phyloP scores from a whole-genome alignment of 2,888 invertebrate species.

The Acronicta leporina region DNA sequence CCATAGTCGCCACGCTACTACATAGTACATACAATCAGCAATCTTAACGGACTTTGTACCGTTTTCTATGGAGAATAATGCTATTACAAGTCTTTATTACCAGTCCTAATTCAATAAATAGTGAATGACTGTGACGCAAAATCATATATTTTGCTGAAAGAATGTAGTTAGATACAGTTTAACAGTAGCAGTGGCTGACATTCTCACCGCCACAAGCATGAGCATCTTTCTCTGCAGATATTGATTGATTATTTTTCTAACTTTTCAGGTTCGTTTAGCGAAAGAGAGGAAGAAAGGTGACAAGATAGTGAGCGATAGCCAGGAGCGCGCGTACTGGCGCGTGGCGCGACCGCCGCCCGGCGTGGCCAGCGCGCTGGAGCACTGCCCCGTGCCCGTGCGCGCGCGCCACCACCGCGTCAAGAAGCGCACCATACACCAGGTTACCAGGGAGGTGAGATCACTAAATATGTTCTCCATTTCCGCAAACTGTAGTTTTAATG shows the following conservation, averaged over 20 bases:
- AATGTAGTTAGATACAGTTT: too few relatives aligned
- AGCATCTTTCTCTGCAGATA: too few relatives aligned
- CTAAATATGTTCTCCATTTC: not conserved
- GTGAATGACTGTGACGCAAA: too few relatives aligned
- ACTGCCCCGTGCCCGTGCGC: conserved; percentile 94
- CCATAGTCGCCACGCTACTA: too few relatives aligned
- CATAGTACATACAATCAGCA: too few relatives aligned
- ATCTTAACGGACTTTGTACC: too few relatives aligned
- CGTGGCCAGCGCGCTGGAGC: conserved; percentile 94
- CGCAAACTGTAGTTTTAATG: not conserved
- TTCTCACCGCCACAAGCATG: too few relatives aligned
- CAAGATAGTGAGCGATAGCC: conserved; percentile 98
- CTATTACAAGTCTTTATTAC: too few relatives aligned
- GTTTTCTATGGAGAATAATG: too few relatives aligned
- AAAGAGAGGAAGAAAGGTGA: conserved; percentile 99
- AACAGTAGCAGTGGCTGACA: too few relatives aligned
- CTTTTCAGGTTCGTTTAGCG: conserved; percentile 92
- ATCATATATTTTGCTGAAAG: too few relatives aligned
- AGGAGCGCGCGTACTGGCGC: conserved; percentile 99
- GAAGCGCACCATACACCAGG: conserved; percentile 93
- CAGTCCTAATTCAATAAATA: too few relatives aligned
- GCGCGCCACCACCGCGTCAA: conserved; percentile 91
- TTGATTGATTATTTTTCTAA: not conserved
- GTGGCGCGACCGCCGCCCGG: conserved; percentile 98
- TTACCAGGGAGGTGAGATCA: conserved; percentile 93